These are phyloP conservation scores for Nanorana parkeri DNA, from an alignment of 2,113 vertebrate genomes.

Conservation along the genomic window DNA sequence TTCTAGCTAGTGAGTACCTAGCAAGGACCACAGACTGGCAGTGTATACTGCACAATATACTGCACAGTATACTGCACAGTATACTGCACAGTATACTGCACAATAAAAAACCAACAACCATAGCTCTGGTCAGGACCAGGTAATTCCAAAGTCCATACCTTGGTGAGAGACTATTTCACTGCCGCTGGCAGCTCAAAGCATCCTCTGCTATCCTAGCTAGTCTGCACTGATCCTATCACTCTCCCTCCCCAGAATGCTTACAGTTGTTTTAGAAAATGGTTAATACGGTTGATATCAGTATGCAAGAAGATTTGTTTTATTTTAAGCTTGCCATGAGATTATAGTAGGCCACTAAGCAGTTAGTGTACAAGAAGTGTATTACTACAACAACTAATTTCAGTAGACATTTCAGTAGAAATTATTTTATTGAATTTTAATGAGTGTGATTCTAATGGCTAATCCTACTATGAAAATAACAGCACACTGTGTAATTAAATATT, in stretches of 20 bases:
- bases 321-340: not conserved
- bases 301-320: not conserved
- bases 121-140: too few species aligned
- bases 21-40: too few species aligned
- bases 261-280: not conserved
- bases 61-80: too few species aligned
- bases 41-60: too few species aligned
- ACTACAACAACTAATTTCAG: not conserved
- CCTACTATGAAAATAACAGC: not conserved
- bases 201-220: too few species aligned
- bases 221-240: too few species aligned
- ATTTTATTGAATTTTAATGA: conserved; percentile 11
- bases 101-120: too few species aligned
- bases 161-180: too few species aligned
- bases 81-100: too few species aligned
- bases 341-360: not conserved
- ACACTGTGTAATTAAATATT: conserved; percentile 24
- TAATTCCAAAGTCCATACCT: too few species aligned
- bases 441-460: not conserved
- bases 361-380: not conserved
- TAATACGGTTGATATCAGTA: not conserved
- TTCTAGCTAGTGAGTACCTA: too few species aligned
- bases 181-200: too few species aligned
- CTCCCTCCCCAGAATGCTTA: not conserved
- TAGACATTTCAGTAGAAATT: conserved; percentile 24